Evolutionary conservation across 2,888 invertebrate genomes (phyloP).

Genomic region (Andrena bucephala): DNA sequence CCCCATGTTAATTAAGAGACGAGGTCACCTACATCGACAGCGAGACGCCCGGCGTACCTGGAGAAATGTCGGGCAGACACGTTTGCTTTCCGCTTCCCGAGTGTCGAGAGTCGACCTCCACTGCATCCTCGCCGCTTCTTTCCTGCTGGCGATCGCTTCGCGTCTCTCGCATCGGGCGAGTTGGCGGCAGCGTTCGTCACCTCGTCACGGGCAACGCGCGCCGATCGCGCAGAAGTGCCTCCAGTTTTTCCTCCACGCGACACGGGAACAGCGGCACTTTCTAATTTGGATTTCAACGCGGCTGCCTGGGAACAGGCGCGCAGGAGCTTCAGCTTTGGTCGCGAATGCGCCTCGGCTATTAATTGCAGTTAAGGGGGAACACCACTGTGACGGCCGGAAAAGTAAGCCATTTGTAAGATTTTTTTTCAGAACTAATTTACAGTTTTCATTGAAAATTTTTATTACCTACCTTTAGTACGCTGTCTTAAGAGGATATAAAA

Average conservation of each 20-base stretch:
- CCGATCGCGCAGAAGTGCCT: slow-evolving; percentile 1
- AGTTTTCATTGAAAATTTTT: no score
- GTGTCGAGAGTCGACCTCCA: neutral
- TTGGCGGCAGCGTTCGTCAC: neutral
- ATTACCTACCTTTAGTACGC: no score
- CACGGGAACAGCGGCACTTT: slow-evolving; percentile 31
- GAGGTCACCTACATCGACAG: slow-evolving; percentile 81
- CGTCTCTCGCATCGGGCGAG: neutral
- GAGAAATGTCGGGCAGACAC: slow-evolving; percentile 69
- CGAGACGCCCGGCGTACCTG: slow-evolving; percentile 49
- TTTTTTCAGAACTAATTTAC: no score
- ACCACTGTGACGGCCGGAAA: no score
- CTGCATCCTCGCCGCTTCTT: neutral
- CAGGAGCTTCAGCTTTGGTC: neutral
- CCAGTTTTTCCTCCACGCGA: neutral
- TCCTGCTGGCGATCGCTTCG: neutral
- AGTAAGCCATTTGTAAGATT: no score
- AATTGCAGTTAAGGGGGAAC: no score
- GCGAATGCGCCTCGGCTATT: no score
- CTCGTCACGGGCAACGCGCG: neutral
- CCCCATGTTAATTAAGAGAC: slow-evolving; percentile 81
- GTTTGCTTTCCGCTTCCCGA: slow-evolving; percentile 58
- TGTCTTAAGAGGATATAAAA: no score
- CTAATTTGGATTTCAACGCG: slow-evolving; percentile 42
- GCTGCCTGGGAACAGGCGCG: neutral